Evolutionary conservation across 92 coral and sea anemone genomes (phyloP).

Genomic region (Phenganax subtilis): DNA sequence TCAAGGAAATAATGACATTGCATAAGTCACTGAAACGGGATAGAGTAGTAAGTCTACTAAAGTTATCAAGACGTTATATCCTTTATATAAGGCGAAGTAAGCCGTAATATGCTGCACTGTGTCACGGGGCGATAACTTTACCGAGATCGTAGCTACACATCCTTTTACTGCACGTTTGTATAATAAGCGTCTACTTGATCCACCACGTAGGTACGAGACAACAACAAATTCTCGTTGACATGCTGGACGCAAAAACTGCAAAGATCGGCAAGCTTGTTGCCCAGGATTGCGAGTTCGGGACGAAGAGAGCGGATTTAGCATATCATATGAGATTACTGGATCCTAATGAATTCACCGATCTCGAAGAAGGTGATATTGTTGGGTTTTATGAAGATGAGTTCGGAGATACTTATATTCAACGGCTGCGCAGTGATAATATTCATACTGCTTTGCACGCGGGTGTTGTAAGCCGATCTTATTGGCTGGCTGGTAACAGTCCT

Average conservation of each 20-base stretch:
- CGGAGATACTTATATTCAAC: constrained; percentile 60
- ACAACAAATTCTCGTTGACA: constrained; percentile 49
- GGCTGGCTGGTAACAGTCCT: constrained; percentile 75
- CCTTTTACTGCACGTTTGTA: neutral
- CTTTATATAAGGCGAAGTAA: too few species aligned
- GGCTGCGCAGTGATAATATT: constrained; percentile 59
- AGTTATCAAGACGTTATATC: too few species aligned
- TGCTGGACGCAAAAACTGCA: constrained; percentile 84
- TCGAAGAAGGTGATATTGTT: constrained; percentile 90
- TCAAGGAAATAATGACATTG: too few species aligned
- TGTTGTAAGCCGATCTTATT: constrained; percentile 77
- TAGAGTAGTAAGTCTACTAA: too few species aligned
- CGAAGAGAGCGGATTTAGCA: constrained; percentile 72
- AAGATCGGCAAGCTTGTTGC: constrained; percentile 63
- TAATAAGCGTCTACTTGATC: neutral
- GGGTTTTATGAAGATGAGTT: constrained; percentile 72
- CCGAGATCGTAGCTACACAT: neutral
- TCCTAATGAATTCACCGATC: constrained; percentile 56
- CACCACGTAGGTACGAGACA: neutral
- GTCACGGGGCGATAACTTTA: too few species aligned
- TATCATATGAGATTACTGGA: constrained; percentile 71
- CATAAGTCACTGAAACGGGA: too few species aligned
- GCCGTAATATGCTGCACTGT: too few species aligned
- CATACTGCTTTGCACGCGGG: constrained; percentile 81
- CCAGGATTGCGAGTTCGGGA: constrained; percentile 28